phyloP scores from a whole-genome alignment of 2,888 invertebrate species.

The Ichneumoninae sp. region DNA sequence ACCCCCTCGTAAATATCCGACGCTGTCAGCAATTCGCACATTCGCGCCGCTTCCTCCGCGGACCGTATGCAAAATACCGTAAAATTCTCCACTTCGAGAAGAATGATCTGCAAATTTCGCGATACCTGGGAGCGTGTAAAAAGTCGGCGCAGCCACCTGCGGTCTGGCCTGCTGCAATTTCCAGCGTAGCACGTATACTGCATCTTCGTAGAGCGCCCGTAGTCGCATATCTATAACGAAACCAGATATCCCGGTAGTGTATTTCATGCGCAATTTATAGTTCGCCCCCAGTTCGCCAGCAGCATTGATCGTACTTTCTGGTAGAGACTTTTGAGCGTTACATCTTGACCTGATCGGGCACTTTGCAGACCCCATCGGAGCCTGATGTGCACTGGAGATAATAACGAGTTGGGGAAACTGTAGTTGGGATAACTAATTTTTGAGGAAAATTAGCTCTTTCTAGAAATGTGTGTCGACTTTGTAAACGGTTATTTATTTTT shows the following conservation, averaged over 20 bases:
- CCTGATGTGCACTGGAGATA: no score
- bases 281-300: background rate
- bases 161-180: conserved; percentile 22
- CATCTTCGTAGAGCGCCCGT: background rate
- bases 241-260: conserved; percentile 36
- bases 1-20: conserved; percentile 25
- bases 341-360: background rate
- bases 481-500: no score
- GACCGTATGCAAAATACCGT: conserved; percentile 20
- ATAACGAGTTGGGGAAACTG: no score
- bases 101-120: conserved; percentile 11
- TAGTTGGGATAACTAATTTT: no score
- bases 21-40: conserved; percentile 7
- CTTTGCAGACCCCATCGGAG: no score
- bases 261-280: conserved; percentile 18
- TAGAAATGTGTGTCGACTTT: no score
- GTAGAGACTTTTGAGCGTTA: background rate
- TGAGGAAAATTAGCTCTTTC: no score
- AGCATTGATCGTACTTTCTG: conserved; percentile 16
- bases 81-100: conserved; percentile 8
- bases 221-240: conserved; percentile 32
- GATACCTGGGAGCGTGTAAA: background rate
- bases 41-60: background rate
- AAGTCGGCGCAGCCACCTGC: background rate
- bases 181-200: background rate